Evolutionary conservation across 2,797 vertebrate species (phyloP).

Genomic region (Allobates femoralis): DNA sequence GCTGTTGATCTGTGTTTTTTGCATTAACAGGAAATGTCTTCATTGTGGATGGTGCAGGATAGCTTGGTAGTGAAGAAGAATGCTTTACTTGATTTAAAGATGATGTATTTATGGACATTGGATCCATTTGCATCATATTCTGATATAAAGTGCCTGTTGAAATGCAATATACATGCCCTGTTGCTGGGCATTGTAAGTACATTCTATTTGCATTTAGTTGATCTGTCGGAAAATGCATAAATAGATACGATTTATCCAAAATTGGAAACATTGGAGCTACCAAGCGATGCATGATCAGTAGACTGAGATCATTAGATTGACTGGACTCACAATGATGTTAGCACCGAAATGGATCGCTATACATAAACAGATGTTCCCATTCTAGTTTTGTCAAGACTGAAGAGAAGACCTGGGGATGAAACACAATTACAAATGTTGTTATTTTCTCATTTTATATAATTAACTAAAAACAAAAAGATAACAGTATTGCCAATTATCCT

Average conservation of each 20-base stretch:
- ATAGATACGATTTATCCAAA: not conserved
- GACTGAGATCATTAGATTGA: not conserved
- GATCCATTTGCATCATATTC: not conserved
- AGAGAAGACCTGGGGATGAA: not conserved
- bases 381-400: not conserved
- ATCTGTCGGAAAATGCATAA: not conserved
- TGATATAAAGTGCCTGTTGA: slow-evolving; percentile 6
- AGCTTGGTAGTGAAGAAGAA: too few species aligned
- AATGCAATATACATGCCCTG: slow-evolving; percentile 1
- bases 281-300: not conserved
- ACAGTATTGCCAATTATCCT: not conserved
- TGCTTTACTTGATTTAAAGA: not conserved
- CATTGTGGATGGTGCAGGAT: not conserved
- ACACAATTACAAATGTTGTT: not conserved
- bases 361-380: not conserved
- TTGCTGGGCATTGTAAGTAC: slow-evolving; percentile 3
- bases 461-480: not conserved
- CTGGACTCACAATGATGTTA: not conserved
- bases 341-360: not conserved
- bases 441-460: not conserved
- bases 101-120: not conserved
- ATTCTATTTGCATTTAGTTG: not conserved
- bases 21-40: not conserved
- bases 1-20: not conserved
- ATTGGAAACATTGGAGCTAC: not conserved